A percentile compares a stretch with the other conserved stretches of the same genome.
phyloP scores from a whole-genome alignment of 2,113 vertebrate genomes.

The Ahaetulla prasina region DNA sequence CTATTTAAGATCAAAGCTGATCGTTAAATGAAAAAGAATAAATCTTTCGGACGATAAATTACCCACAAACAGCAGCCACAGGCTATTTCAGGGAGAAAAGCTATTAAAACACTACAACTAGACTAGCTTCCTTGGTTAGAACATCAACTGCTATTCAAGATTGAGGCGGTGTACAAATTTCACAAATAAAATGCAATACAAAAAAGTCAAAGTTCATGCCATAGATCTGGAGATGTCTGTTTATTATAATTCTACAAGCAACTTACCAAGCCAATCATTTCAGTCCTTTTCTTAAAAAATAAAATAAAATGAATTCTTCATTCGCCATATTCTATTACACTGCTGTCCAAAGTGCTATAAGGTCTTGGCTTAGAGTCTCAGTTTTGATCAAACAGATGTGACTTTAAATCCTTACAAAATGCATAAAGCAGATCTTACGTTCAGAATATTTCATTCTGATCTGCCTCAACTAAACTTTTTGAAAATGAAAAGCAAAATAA shows the following conservation, averaged over 20 bases:
- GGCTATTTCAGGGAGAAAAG: not conserved
- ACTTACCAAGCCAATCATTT: not conserved
- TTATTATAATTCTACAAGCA: not conserved
- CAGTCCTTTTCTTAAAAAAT: not conserved
- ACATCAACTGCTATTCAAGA: slow-evolving; percentile 8
- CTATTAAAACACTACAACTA: slow-evolving; percentile 23
- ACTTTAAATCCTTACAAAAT: not conserved
- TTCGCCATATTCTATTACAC: not conserved
- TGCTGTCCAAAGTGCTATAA: not conserved
- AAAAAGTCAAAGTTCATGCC: not conserved
- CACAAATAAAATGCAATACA: not conserved
- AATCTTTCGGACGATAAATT: slow-evolving; percentile 41
- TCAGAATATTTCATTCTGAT: too few species aligned
- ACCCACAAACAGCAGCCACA: slow-evolving; percentile 29
- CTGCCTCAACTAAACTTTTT: not conserved
- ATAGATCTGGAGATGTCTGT: slow-evolving; percentile 7
- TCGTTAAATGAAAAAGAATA: slow-evolving; percentile 8
- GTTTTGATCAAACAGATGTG: not conserved
- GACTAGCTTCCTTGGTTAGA: slow-evolving; percentile 23
- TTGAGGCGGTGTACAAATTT: not conserved
- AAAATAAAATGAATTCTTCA: not conserved
- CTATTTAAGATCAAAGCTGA: slow-evolving; percentile 1
- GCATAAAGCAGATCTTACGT: not conserved
- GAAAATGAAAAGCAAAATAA: not conserved
- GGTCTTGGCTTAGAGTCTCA: not conserved